Evolutionary conservation across 2,888 invertebrate species (phyloP), one percentile per base, ranked within the genome.

Genomic region (Polydrusus pterygomalis): DNA sequence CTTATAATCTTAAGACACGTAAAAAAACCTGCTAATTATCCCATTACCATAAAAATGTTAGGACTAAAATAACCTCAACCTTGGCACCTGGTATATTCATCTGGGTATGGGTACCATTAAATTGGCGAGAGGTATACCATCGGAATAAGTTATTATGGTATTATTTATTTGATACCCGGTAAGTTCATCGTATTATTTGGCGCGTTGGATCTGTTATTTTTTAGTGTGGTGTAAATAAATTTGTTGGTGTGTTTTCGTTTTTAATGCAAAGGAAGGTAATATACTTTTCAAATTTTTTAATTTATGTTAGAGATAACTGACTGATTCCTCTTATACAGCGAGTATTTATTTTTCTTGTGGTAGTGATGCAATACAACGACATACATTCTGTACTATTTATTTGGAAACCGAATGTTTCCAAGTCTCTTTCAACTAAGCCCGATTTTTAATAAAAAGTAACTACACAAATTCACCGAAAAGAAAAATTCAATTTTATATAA

Each of bases 91-190:
- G 25, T 64, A 47, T 47, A 11, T 49, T 47, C 47, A 30, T 64
- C 49, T 64, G 64, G 64, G 64, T 64, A 64, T 64, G 64, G 64
- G 47, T 10, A 54, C 20, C 67, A 67, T 67, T 54, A 40, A 67
- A 51, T 30, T 67, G 17, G 30, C 40, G 67, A 54, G 51, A 67
- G 67, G 54, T 67, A 67, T 67, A 67, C 67, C 51, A 67, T 54
- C 67, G 20, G 67, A 67, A 67, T 67, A 67, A 54, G 51, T 65
- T 67, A 67, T 54, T 34, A 13, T 51, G 47, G 49, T 17, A 54
- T 54, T 49, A 38, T 34, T 10, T 34, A 34, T 34, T 34, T 54
- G n/a, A 34, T 51, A 51, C 15, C 25, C n/a, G 11, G 38, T 49
- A 30, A 17, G 49, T 51, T 54, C 40, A 54, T 38, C 40, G 67